Percentiles rank a stretch among this genome's conserved stretches.
Evolutionary conservation across 2,888 invertebrate genomes (phyloP).

Genomic region (Leptopilina myrica): DNA sequence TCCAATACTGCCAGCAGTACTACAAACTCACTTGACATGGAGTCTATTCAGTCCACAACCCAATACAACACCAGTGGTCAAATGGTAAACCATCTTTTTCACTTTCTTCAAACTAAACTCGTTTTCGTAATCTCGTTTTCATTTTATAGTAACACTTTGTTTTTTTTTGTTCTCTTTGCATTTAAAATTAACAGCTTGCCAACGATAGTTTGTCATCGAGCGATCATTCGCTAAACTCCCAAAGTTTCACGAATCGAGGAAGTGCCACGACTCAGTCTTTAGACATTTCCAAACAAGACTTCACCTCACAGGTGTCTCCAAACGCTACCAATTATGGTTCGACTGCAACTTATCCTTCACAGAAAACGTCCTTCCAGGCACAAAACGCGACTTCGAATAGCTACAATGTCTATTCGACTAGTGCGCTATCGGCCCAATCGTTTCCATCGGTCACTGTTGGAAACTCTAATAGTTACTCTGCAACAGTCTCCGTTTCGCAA

Average conservation of each 20-base stretch:
- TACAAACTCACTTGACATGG: slow-evolving; percentile 69
- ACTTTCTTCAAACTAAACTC: neutral
- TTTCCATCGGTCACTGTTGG: slow-evolving; percentile 79
- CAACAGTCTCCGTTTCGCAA: slow-evolving; percentile 70
- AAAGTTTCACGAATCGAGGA: slow-evolving; percentile 66
- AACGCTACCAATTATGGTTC: slow-evolving; percentile 68
- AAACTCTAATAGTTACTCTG: slow-evolving; percentile 74
- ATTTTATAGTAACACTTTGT: neutral
- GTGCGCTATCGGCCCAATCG: slow-evolving; percentile 77
- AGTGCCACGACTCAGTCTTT: slow-evolving; percentile 62
- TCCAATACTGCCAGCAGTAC: slow-evolving; percentile 63
- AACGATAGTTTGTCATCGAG: slow-evolving; percentile 74
- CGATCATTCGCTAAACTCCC: slow-evolving; percentile 73
- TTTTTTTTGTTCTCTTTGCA: neutral
- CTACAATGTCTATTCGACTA: slow-evolving; percentile 77
- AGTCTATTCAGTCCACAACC: slow-evolving; percentile 67
- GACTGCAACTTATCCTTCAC: slow-evolving; percentile 69
- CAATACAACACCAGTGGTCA: slow-evolving; percentile 70
- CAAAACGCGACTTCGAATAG: slow-evolving; percentile 70
- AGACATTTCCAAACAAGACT: slow-evolving; percentile 69
- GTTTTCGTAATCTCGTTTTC: neutral
- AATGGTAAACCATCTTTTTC: slow-evolving; percentile 61
- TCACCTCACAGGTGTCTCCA: slow-evolving; percentile 70
- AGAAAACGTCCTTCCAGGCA: slow-evolving; percentile 77
- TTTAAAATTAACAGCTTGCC: slow-evolving; percentile 64